A percentile compares a stretch with the other conserved stretches of the same genome.
phyloP scores from a whole-genome alignment of 2,113 vertebrate genomes.

The Sakesphorus luctuosus region DNA sequence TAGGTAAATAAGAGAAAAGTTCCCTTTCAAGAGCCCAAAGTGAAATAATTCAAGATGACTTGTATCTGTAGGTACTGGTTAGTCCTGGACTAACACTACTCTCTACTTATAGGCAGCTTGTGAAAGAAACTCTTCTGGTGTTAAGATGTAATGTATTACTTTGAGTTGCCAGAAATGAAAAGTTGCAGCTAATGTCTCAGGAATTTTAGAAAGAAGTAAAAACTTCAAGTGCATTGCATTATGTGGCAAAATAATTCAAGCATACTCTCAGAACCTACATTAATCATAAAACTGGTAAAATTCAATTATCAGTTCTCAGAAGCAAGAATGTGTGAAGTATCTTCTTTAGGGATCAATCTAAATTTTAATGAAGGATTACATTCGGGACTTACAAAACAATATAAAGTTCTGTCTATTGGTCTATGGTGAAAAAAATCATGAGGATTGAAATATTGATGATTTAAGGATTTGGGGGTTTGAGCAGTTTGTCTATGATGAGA shows the following conservation, averaged over 20 bases:
- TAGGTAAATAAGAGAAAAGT: not conserved
- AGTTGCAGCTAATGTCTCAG: not conserved
- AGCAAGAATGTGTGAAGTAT: constrained; percentile 2
- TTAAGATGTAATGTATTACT: not conserved
- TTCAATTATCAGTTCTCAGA: constrained; percentile 41
- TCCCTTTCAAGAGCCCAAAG: not conserved
- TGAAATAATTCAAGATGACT: not conserved
- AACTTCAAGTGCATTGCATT: not conserved
- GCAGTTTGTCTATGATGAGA: not conserved
- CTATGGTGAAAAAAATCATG: not conserved
- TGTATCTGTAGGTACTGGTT: not conserved
- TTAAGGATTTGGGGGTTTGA: constrained; percentile 62
- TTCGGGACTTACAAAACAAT: constrained; percentile 16
- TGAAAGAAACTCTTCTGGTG: not conserved
- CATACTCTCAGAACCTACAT: not conserved
- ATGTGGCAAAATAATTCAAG: not conserved
- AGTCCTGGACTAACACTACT: not conserved
- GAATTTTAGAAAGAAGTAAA: not conserved
- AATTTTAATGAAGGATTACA: constrained; percentile 65
- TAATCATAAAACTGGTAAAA: not conserved
- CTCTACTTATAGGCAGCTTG: not conserved
- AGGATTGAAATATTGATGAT: constrained; percentile 35
- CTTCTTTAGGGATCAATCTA: constrained; percentile 43
- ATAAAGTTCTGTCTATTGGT: not conserved
- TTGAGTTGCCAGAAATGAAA: not conserved